A percentile compares a stretch with the other conserved stretches of the same genome.
These are phyloP conservation scores for Cottus gobio DNA, from an alignment of 2,113 vertebrate species.

Conservation along the genomic window DNA sequence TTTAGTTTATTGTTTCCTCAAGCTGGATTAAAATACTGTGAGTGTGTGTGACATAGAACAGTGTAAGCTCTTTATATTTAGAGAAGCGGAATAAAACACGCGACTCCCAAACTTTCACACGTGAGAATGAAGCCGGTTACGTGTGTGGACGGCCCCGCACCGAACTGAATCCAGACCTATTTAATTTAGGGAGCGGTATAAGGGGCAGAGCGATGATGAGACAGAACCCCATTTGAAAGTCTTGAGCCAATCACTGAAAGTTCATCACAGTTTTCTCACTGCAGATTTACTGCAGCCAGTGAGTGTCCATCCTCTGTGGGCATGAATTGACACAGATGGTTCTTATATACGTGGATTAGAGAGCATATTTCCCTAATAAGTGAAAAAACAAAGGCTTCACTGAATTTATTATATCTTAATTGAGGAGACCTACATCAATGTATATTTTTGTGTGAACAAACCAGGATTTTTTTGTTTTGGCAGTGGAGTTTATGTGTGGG, in stretches of 20 bases:
- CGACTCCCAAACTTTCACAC: not conserved
- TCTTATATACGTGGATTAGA: conserved; percentile 81
- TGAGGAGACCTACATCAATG: conserved; percentile 73
- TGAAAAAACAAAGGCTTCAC: conserved; percentile 68
- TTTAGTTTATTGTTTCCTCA: conserved; percentile 19
- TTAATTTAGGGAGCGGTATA: conserved; percentile 62
- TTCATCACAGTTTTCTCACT: conserved; percentile 44
- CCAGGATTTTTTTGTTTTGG: conserved; percentile 44
- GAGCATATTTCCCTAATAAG: conserved; percentile 80
- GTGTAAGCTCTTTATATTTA: conserved; percentile 14
- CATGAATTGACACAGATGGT: conserved; percentile 85
- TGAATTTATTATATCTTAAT: conserved; percentile 84
- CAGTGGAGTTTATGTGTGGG: conserved; percentile 44
- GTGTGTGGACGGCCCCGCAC: conserved; percentile 34
- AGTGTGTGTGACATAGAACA: conserved; percentile 31
- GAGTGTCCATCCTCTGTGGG: conserved; percentile 70
- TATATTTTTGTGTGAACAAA: conserved; percentile 76
- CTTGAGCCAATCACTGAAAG: conserved; percentile 36
- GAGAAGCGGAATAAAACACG: conserved; percentile 20
- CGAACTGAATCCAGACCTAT: conserved; percentile 61
- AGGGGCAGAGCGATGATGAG: conserved; percentile 57
- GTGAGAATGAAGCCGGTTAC: conserved; percentile 30
- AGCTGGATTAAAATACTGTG: conserved; percentile 34
- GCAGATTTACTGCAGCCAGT: conserved; percentile 65
- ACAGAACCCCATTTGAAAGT: conserved; percentile 61